Evolutionary conservation across 2,888 invertebrate genomes (phyloP).

Genomic region (Ctenicera cuprea): DNA sequence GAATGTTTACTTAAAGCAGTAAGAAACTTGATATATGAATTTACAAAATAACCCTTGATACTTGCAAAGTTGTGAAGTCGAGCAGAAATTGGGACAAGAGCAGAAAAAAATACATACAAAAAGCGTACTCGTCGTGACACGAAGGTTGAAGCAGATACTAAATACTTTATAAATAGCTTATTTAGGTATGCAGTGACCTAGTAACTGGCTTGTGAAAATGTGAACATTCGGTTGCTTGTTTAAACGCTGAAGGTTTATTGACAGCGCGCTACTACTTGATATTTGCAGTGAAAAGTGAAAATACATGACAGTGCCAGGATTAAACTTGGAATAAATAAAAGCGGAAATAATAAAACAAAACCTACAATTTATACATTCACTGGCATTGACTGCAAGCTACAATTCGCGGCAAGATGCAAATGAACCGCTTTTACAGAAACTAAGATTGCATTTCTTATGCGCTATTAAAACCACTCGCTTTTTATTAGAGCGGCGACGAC

Average conservation of each 20-base stretch:
- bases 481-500: neutral
- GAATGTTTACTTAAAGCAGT: conserved; percentile 40
- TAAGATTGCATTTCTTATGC: conserved; percentile 5
- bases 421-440: neutral
- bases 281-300: neutral
- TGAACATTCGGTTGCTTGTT: neutral
- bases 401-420: neutral
- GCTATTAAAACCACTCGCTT: conserved; percentile 4
- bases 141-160: neutral
- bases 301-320: neutral
- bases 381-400: neutral
- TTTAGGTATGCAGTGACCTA: conserved; percentile 4
- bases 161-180: conserved; percentile 1
- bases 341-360: too few species aligned
- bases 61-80: neutral
- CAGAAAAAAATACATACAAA: neutral
- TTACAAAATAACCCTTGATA: conserved; percentile 25
- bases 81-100: conserved; percentile 7
- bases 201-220: neutral
- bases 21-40: conserved; percentile 41
- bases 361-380: neutral
- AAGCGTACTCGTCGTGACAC: neutral
- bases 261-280: too few species aligned
- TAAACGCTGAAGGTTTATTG: too few species aligned
- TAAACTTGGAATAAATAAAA: too few species aligned